Evolutionary conservation across 2,888 invertebrate species (phyloP).

Genomic region (Malthinus flaveolus): DNA sequence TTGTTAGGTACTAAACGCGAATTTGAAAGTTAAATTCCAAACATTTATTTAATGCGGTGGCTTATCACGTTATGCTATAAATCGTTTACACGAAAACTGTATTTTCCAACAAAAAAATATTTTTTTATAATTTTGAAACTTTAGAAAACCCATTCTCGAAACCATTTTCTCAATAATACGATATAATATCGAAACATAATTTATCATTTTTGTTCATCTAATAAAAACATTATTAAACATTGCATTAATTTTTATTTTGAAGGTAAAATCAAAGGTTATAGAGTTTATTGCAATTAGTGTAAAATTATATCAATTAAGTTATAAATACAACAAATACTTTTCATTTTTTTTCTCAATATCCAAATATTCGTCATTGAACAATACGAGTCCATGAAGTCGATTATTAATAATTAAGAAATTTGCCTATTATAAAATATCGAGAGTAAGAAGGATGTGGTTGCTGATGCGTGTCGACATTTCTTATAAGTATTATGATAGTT

Average conservation of each 20-base stretch:
- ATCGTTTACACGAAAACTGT: background rate
- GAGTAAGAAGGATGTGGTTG: conserved; percentile 44
- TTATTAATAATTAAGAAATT: background rate
- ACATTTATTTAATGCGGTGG: conserved; percentile 10
- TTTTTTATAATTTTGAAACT: too few species aligned
- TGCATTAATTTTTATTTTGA: too few species aligned
- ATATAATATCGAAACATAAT: too few species aligned
- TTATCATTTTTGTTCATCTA: too few species aligned
- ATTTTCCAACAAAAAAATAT: too few species aligned
- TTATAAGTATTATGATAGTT: conserved; percentile 19
- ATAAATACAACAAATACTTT: background rate
- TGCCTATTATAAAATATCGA: conserved; percentile 11
- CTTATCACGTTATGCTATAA: conserved; percentile 5
- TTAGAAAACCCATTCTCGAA: too few species aligned
- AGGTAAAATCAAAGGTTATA: too few species aligned
- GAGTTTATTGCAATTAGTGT: too few species aligned
- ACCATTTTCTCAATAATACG: too few species aligned
- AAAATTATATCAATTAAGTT: background rate
- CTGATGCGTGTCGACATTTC: conserved; percentile 44
- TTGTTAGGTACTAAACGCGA: conserved; percentile 7
- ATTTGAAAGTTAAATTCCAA: conserved; percentile 19
- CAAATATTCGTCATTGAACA: background rate
- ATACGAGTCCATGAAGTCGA: background rate
- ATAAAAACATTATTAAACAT: too few species aligned
- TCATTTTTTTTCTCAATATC: background rate